A percentile compares a stretch with the other conserved stretches of the same genome.
Evolutionary conservation across 2,113 vertebrate genomes (phyloP).

Genomic region (Psettodes erumei): DNA sequence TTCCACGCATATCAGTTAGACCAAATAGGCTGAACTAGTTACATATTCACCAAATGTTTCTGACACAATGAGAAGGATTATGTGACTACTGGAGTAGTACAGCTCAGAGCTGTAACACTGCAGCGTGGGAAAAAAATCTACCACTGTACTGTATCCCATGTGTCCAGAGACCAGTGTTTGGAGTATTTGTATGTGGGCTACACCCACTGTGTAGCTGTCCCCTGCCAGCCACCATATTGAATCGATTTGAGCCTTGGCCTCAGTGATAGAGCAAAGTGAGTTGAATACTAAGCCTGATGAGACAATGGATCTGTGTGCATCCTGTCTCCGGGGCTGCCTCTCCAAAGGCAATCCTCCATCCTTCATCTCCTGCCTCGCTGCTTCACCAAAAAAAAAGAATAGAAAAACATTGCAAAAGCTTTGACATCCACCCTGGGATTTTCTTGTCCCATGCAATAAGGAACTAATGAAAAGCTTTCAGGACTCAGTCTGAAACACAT

Average conservation of each 20-base stretch:
- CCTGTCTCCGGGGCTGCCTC: slow-evolving; percentile 64
- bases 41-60: slow-evolving; percentile 26
- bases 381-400: slow-evolving; percentile 28
- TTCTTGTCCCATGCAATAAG: slow-evolving; percentile 23
- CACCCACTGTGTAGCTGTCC: slow-evolving; percentile 53
- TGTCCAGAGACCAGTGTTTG: slow-evolving; percentile 43
- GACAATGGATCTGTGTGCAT: slow-evolving; percentile 77
- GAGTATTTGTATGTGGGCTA: slow-evolving; percentile 54
- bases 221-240: slow-evolving; percentile 71
- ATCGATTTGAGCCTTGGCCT: slow-evolving; percentile 69
- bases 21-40: slow-evolving; percentile 11
- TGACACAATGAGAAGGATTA: slow-evolving; percentile 16
- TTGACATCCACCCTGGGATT: slow-evolving; percentile 29
- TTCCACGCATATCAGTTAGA: slow-evolving; percentile 11
- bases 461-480: slow-evolving; percentile 55
- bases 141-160: slow-evolving; percentile 32
- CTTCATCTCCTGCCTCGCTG: slow-evolving; percentile 51
- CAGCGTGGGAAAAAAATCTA: slow-evolving; percentile 32
- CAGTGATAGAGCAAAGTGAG: slow-evolving; percentile 58
- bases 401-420: slow-evolving; percentile 38
- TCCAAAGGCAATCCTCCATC: slow-evolving; percentile 61
- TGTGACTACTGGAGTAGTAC: slow-evolving; percentile 20
- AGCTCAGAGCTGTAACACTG: slow-evolving; percentile 20
- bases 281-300: slow-evolving; percentile 72
- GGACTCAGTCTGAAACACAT: slow-evolving; percentile 28